These are phyloP conservation scores for Trichomalopsis sarcophagae DNA, from an alignment of 1,140 invertebrate genomes.

Conservation along the genomic window DNA sequence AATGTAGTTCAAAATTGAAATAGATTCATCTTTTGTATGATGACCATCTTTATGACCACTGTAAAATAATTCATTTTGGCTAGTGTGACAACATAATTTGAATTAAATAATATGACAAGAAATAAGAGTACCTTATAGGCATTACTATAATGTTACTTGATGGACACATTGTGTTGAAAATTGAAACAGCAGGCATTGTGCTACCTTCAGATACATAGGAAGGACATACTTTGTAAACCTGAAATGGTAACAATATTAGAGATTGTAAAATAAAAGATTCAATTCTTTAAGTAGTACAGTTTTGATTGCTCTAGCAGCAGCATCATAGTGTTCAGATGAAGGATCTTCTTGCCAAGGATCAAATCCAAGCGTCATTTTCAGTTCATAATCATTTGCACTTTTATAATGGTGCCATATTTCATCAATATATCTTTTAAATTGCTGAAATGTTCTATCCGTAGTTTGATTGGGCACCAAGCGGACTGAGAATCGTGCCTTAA, in stretches of 20 bases:
- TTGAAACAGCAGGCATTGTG: slow-evolving; percentile 54
- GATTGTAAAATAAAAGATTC: slow-evolving; percentile 14
- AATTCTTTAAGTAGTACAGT: slow-evolving; percentile 32
- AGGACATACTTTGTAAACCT: slow-evolving; percentile 54
- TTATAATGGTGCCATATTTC: slow-evolving; percentile 48
- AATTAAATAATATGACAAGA: slow-evolving; percentile 15
- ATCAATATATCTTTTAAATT: slow-evolving; percentile 51
- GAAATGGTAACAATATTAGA: slow-evolving; percentile 25
- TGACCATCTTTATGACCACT: slow-evolving; percentile 46
- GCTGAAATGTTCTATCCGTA: slow-evolving; percentile 26
- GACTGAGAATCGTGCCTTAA: slow-evolving; percentile 81
- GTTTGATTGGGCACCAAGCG: slow-evolving; percentile 78
- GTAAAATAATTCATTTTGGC: slow-evolving; percentile 39
- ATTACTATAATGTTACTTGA: slow-evolving; percentile 55
- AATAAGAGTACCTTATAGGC: slow-evolving; percentile 54
- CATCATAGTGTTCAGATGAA: slow-evolving; percentile 51
- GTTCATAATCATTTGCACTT: slow-evolving; percentile 50
- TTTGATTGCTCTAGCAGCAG: slow-evolving; percentile 54
- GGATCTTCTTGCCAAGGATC: slow-evolving; percentile 57
- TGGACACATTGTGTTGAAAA: slow-evolving; percentile 45
- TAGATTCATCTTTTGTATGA: slow-evolving; percentile 50
- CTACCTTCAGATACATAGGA: slow-evolving; percentile 54
- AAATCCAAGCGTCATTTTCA: slow-evolving; percentile 53
- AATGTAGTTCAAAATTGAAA: slow-evolving; percentile 50
- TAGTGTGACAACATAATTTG: slow-evolving; percentile 1